Evolutionary conservation across 2,888 invertebrate species (phyloP), one percentile per base, ranked within the genome.

Genomic region (Augochlorella aurata): DNA sequence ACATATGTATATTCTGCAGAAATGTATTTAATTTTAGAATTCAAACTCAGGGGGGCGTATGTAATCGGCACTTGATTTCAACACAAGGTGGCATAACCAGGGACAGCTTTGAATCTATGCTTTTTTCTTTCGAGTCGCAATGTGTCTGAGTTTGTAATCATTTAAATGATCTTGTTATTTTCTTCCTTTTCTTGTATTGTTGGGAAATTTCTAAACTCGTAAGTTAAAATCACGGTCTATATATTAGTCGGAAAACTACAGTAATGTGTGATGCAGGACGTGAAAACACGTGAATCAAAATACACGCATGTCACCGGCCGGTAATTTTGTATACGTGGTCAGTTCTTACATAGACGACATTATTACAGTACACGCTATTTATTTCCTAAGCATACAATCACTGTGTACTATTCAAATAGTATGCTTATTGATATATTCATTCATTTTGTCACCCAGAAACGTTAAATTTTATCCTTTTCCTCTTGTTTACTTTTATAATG

Each of bases 251-350:
- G 70, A 67, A 81, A 81, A 81, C 29, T 75, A 74, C 50, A 47
- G n/a, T 50, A 65, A 66, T 65, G 54, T 81, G 67, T 21, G 52
- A 77, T 79, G 84, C 72, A 67, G 69, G 76, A 77, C 49, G 29
- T 49, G 72, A 76, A 83, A 65, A 75, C 76, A 54, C 75, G 73
- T 65, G 24, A 79, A 70, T 54, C 10, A 77, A 81, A 71, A 61
- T 83, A 72, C 70, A 74, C 79, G 83, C 82, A 82, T 88, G 82
- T 86, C 82, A 86, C 91, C 91, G 91, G 91, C 91, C 90, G 90
- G 91, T 91, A 82, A 89, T 89, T 87, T 89, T 91, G 91, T 90
- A 85, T 91, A 92, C 92, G 92, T 92, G 92, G 91, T 89, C 91
- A 88, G 72, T 83, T 79, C 50, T 58, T 47, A 29, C 12, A 54